Evolutionary conservation across 2,797 vertebrate species (phyloP).

Genomic region (Sebastes cheni): DNA sequence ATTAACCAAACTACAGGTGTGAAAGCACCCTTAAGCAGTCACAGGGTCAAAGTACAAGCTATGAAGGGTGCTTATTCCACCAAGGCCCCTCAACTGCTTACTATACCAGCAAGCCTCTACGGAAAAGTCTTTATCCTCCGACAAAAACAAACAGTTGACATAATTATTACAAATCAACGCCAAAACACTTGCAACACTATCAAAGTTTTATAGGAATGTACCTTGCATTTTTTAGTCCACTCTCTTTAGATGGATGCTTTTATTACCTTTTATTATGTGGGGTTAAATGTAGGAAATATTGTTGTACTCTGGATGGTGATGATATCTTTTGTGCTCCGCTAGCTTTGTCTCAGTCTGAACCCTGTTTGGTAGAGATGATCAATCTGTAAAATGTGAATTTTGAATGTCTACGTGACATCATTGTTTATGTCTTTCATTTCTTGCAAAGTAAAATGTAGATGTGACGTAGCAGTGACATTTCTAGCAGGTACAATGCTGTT

Average conservation of each 20-base stretch:
- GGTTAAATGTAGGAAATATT: not conserved
- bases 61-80: slow-evolving; percentile 29
- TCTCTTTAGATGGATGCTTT: not conserved
- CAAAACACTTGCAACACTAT: not conserved
- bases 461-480: not conserved
- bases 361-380: not conserved
- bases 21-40: not conserved
- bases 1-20: too few species aligned
- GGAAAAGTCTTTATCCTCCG: slow-evolving; percentile 25
- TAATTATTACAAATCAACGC: not conserved
- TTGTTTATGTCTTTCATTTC: not conserved
- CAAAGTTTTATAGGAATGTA: not conserved
- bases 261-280: not conserved
- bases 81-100: slow-evolving; percentile 59
- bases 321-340: too few species aligned
- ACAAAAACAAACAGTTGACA: slow-evolving; percentile 16
- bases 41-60: slow-evolving; percentile 16
- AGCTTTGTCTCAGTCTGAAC: not conserved
- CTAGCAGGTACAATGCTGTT: not conserved
- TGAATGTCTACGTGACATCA: not conserved
- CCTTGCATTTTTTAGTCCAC: not conserved
- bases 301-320: not conserved
- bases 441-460: not conserved
- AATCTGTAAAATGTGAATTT: not conserved
- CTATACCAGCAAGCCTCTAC: slow-evolving; percentile 9